Percentiles rank a stretch among this genome's conserved stretches.
Conservation (phyloP, 2,888 invertebrate species). For the Palloptera scutellata region DNA sequence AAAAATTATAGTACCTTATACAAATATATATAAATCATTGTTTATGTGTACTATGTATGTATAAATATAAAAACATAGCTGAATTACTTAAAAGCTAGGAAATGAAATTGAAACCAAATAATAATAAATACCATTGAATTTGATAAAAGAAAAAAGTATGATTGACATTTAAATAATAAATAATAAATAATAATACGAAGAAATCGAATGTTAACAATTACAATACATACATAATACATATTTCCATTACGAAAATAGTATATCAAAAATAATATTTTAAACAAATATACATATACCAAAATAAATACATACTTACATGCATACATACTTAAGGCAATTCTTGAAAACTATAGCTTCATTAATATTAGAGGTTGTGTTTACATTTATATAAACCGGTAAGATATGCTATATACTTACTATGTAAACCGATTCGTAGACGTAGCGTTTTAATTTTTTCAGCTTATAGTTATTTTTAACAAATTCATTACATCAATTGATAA, state of each 20-base stretch:
- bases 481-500: too few species aligned
- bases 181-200: slow-evolving; percentile 31
- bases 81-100: too few species aligned
- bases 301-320: background rate
- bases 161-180: slow-evolving; percentile 15
- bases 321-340: background rate
- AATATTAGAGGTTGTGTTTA: slow-evolving; percentile 23
- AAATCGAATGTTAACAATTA: slow-evolving; percentile 44
- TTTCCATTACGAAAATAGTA: slow-evolving; percentile 1
- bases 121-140: too few species aligned
- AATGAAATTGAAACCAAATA: too few species aligned
- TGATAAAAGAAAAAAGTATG: background rate
- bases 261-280: background rate
- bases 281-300: background rate
- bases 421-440: background rate
- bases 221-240: slow-evolving; percentile 42
- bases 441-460: background rate
- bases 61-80: too few species aligned
- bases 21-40: too few species aligned
- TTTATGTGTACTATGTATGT: too few species aligned
- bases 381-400: background rate
- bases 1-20: too few species aligned
- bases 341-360: background rate
- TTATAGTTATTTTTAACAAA: background rate
- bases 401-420: too few species aligned